These are phyloP conservation scores for Chloropsis cyanopogon DNA, from an alignment of 2,113 vertebrate genomes.

Conservation along the genomic window DNA sequence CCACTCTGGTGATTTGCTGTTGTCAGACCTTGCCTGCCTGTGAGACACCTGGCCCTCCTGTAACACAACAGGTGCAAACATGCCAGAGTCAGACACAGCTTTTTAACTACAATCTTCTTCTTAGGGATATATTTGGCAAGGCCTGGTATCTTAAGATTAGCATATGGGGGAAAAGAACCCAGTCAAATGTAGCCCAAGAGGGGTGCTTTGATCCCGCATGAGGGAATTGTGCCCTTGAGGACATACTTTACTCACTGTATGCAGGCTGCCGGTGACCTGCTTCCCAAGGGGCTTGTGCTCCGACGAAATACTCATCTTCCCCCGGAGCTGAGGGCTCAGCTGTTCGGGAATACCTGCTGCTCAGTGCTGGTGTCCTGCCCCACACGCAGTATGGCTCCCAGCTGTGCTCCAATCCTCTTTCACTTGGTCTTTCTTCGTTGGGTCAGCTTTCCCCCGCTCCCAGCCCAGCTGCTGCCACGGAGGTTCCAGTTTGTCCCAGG, in stretches of 20 bases:
- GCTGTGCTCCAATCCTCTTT: background rate
- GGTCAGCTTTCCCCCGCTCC: background rate
- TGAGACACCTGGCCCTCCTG: background rate
- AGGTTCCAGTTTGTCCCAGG: background rate
- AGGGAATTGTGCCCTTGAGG: background rate
- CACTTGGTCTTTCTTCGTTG: accelerated
- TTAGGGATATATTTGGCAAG: background rate
- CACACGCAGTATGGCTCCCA: accelerated
- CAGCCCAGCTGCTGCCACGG: background rate
- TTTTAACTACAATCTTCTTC: background rate
- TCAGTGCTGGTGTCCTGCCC: background rate
- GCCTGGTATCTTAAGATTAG: background rate
- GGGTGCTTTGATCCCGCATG: background rate
- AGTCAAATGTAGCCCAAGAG: background rate
- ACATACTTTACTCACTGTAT: background rate
- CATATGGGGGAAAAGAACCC: background rate
- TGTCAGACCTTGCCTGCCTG: background rate
- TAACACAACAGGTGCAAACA: background rate
- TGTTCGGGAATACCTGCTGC: background rate
- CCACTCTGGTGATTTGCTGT: background rate
- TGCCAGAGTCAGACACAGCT: background rate
- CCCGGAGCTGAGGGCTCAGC: background rate
- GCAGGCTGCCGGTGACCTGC: constrained; percentile 33
- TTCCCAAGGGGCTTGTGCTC: constrained; percentile 49
- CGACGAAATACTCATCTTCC: constrained; percentile 47